phyloP scores from a whole-genome alignment of 2,797 vertebrate species.

The Coregonus suidteri region DNA sequence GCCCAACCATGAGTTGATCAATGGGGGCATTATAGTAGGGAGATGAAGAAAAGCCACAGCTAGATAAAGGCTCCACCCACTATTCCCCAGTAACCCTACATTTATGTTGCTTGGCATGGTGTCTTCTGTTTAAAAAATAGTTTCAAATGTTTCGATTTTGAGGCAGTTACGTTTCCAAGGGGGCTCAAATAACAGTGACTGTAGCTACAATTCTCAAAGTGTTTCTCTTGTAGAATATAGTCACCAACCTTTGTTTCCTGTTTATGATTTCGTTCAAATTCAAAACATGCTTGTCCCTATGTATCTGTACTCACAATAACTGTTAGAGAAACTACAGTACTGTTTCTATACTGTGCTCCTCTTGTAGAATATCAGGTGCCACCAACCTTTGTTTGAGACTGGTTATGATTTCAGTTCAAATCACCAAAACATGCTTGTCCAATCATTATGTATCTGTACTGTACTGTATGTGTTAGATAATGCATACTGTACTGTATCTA shows the following conservation, averaged over 20 bases:
- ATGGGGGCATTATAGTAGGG: background rate
- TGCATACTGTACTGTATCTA: background rate
- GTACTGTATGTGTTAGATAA: background rate
- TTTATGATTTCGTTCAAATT: background rate
- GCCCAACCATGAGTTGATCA: background rate
- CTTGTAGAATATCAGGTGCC: no score
- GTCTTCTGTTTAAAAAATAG: constrained; percentile 3
- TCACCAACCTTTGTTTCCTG: background rate
- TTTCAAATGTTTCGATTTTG: constrained; percentile 15
- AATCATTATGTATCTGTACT: background rate
- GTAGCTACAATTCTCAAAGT: background rate
- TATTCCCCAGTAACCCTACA: background rate
- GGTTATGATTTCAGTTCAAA: background rate
- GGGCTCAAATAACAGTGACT: constrained; percentile 5
- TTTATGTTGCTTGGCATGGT: constrained; percentile 5
- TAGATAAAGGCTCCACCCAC: background rate
- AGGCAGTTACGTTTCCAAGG: background rate
- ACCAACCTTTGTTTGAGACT: background rate
- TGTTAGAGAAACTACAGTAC: no score
- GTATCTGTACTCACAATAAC: no score
- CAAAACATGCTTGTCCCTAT: background rate
- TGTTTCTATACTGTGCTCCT: no score
- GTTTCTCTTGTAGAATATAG: no score
- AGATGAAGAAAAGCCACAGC: no score
- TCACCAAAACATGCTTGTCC: background rate